A percentile compares a stretch with the other conserved stretches of the same genome.
These are phyloP conservation scores for Adrianichthys oophorus DNA, from an alignment of 2,797 vertebrate genomes.

Conservation along the genomic window DNA sequence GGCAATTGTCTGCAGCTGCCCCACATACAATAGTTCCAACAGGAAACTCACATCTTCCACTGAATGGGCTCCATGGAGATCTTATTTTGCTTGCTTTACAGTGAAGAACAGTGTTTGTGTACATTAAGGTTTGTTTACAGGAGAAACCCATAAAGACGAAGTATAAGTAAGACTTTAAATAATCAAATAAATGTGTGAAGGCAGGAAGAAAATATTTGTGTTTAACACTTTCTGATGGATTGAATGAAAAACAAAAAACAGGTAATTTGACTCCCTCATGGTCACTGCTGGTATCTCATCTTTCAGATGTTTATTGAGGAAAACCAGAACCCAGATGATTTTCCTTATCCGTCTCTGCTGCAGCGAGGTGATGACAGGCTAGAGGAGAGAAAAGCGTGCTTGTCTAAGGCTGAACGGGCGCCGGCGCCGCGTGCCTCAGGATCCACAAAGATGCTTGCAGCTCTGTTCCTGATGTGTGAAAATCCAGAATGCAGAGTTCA, in stretches of 20 bases:
- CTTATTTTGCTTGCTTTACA: constrained; percentile 1
- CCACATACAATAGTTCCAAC: constrained; percentile 9
- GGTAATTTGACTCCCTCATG: neutral
- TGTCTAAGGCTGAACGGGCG: constrained; percentile 7
- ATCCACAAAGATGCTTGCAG: constrained; percentile 19
- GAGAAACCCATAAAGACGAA: neutral
- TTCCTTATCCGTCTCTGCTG: constrained; percentile 31
- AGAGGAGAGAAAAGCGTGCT: constrained; percentile 28
- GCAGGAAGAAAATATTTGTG: neutral
- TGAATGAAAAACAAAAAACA: constrained; percentile 5
- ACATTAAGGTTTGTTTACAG: neutral
- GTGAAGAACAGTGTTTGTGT: neutral
- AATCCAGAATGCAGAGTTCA: constrained; percentile 9
- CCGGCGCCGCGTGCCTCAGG: constrained; percentile 15
- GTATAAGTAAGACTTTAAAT: too few species aligned
- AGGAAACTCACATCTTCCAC: constrained; percentile 19
- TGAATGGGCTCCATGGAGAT: constrained; percentile 5
- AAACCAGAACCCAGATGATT: constrained; percentile 15
- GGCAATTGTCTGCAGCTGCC: constrained; percentile 40
- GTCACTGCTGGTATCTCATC: neutral
- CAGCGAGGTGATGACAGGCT: constrained; percentile 42
- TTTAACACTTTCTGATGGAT: neutral
- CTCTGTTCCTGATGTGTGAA: constrained; percentile 35
- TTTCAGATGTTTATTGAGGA: constrained; percentile 8
- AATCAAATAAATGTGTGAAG: too few species aligned